These are phyloP conservation scores for Brachycybe producta DNA, from an alignment of 2,888 invertebrate genomes.

Conservation along the genomic window DNA sequence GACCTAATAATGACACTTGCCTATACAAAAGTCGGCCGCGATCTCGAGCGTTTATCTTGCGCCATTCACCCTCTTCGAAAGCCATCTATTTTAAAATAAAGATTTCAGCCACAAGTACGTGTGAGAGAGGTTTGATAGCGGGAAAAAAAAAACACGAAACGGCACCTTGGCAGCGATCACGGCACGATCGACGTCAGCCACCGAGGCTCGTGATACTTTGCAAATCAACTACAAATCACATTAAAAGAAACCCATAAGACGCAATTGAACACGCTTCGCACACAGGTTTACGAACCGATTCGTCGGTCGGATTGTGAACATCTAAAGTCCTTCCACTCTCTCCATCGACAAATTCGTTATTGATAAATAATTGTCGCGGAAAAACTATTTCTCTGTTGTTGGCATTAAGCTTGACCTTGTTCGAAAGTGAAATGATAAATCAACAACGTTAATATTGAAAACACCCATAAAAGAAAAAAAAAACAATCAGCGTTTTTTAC, in stretches of 20 bases:
- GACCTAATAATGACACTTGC: constrained; percentile 39
- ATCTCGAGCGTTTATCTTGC: constrained; percentile 84
- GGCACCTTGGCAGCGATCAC: constrained; percentile 68
- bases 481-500: too few species aligned
- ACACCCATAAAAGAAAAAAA: too few species aligned
- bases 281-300: constrained; percentile 52
- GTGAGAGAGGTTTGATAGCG: background rate
- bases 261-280: constrained; percentile 35
- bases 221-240: constrained; percentile 30
- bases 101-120: background rate
- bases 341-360: constrained; percentile 73
- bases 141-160: background rate
- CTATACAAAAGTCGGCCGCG: constrained; percentile 68
- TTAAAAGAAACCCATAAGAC: background rate
- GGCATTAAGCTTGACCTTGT: constrained; percentile 46
- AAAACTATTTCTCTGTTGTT: constrained; percentile 76
- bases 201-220: constrained; percentile 52
- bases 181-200: constrained; percentile 71
- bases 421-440: too few species aligned
- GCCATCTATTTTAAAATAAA: constrained; percentile 42
- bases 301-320: constrained; percentile 70
- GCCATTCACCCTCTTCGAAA: constrained; percentile 80
- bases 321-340: constrained; percentile 26
- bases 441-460: too few species aligned
- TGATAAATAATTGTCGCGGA: constrained; percentile 80